phyloP scores from a whole-genome alignment of 2,797 vertebrate genomes.

The Trichosurus vulpecula region DNA sequence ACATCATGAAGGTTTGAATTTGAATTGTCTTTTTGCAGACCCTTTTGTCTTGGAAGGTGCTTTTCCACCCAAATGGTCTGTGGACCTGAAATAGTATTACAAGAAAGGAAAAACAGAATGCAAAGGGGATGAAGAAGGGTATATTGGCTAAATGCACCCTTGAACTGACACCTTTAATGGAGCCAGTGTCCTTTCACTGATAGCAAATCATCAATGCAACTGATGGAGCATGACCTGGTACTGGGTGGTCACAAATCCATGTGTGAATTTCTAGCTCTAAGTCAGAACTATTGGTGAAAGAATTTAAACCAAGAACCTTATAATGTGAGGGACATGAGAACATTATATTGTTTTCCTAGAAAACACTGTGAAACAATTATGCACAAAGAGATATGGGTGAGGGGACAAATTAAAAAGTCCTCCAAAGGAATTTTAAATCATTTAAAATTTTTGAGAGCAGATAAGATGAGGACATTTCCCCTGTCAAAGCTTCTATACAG shows the following conservation, averaged over 20 bases:
- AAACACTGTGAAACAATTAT: conserved; percentile 47
- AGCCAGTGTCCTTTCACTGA: conserved; percentile 31
- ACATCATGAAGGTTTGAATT: conserved; percentile 32
- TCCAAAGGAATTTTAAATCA: conserved; percentile 50
- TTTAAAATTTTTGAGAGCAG: conserved; percentile 12
- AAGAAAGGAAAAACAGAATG: background rate
- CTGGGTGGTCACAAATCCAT: background rate
- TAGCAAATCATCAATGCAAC: conserved; percentile 57
- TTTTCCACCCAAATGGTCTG: conserved; percentile 2
- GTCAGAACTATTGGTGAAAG: conserved; percentile 43
- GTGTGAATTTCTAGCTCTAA: conserved; percentile 53
- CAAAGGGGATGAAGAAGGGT: background rate
- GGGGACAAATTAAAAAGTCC: background rate
- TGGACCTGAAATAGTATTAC: background rate
- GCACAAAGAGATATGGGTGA: conserved; percentile 22
- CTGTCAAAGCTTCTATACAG: conserved; percentile 35
- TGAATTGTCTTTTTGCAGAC: background rate
- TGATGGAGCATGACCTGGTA: conserved; percentile 42
- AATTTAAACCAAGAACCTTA: conserved; percentile 65
- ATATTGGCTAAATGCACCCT: conserved; percentile 47
- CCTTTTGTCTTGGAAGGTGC: background rate
- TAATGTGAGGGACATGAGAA: conserved; percentile 56
- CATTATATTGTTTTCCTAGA: conserved; percentile 55
- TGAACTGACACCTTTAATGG: conserved; percentile 34
- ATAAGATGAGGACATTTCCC: conserved; percentile 13